phyloP scores from a whole-genome alignment of 2,797 vertebrate genomes.

The Mycteria americana region DNA sequence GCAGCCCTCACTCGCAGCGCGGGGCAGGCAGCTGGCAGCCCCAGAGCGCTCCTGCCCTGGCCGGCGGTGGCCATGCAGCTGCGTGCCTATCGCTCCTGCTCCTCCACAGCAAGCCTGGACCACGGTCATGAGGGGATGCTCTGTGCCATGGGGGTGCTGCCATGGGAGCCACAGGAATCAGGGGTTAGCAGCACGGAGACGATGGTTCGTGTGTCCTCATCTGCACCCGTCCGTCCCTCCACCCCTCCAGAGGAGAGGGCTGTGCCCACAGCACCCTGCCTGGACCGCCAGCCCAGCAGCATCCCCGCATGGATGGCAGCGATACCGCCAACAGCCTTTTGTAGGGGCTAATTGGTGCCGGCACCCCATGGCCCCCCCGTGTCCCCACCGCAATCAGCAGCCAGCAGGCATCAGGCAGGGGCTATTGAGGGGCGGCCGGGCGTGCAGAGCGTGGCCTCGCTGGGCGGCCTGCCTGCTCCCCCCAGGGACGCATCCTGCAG shows the following conservation, averaged over 20 bases:
- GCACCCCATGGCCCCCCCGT: background rate
- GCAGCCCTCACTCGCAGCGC: background rate
- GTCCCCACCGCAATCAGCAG: background rate
- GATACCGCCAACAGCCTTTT: background rate
- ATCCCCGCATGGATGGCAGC: background rate
- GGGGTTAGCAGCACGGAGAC: fast-evolving
- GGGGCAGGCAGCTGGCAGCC: background rate
- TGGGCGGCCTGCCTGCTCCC: background rate
- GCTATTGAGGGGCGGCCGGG: background rate
- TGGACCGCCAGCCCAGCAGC: background rate
- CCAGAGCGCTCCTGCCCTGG: background rate
- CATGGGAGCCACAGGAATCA: background rate
- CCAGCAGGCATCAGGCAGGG: background rate
- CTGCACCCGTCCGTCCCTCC: background rate
- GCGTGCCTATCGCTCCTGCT: background rate
- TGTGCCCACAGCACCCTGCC: fast-evolving
- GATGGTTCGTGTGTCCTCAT: background rate
- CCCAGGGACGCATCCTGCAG: background rate
- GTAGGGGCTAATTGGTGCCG: background rate
- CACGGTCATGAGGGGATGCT: background rate
- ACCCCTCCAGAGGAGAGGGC: background rate
- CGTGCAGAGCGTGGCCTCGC: background rate
- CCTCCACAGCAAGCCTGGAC: background rate
- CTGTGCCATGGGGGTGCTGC: background rate
- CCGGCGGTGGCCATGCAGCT: background rate